Percentiles rank a stretch among this genome's conserved stretches.
Evolutionary conservation across 2,888 invertebrate genomes (phyloP).

Genomic region (Drosophila macrospina): DNA sequence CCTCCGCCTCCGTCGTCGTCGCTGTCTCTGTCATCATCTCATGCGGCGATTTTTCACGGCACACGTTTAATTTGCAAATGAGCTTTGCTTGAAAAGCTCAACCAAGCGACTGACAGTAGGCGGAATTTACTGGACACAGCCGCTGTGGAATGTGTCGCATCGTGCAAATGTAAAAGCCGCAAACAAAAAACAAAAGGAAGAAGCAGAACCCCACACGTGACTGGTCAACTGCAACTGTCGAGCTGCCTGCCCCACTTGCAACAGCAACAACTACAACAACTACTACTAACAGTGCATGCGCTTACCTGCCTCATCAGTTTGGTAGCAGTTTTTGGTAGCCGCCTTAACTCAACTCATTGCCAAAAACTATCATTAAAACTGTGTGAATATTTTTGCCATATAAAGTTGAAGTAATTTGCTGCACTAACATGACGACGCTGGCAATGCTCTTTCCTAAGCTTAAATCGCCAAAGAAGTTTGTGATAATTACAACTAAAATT

Average conservation of each 20-base stretch:
- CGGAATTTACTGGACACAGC: constrained; percentile 46
- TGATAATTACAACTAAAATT: too few species aligned
- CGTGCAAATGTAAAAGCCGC: constrained; percentile 18
- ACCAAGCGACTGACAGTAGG: constrained; percentile 58
- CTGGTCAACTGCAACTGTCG: constrained; percentile 31
- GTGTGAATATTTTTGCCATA: constrained; percentile 30
- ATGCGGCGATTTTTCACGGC: constrained; percentile 42
- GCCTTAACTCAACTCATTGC: constrained; percentile 17
- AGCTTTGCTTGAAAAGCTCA: constrained; percentile 61
- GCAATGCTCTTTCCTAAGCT: constrained; percentile 10
- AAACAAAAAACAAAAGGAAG: background rate
- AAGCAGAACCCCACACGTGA: constrained; percentile 34
- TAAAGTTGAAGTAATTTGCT: background rate
- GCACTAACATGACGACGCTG: background rate
- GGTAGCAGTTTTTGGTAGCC: constrained; percentile 9
- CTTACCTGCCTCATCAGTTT: background rate
- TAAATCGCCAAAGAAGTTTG: background rate
- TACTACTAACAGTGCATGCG: background rate
- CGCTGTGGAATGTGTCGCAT: constrained; percentile 45
- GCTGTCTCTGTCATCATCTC: constrained; percentile 7
- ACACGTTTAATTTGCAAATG: constrained; percentile 77
- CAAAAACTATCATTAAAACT: constrained; percentile 27
- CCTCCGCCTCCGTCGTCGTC: background rate
- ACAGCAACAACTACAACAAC: background rate
- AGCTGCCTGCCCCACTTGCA: constrained; percentile 16